A percentile compares a stretch with the other conserved stretches of the same genome.
These are phyloP conservation scores for Phaonia tiefii DNA, from an alignment of 2,888 invertebrate species.

Conservation along the genomic window DNA sequence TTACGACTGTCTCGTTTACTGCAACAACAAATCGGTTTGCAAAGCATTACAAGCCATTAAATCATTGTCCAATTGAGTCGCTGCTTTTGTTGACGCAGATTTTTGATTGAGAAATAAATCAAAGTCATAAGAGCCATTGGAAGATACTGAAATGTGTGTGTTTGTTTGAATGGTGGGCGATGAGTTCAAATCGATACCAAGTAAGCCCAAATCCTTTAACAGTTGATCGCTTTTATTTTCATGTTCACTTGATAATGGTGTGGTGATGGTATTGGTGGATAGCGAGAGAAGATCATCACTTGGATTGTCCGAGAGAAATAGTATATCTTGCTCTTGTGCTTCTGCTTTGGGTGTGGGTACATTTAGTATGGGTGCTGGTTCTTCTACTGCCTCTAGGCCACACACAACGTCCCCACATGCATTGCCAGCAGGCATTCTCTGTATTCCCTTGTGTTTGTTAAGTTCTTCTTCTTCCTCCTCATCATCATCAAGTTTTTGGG, in stretches of 20 bases:
- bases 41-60: conserved; percentile 75
- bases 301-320: conserved; percentile 40
- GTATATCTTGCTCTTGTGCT: conserved; percentile 49
- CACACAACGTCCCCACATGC: conserved; percentile 68
- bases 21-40: conserved; percentile 75
- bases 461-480: conserved; percentile 70
- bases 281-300: conserved; percentile 36
- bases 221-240: conserved; percentile 73
- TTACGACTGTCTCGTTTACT: conserved; percentile 68
- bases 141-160: conserved; percentile 69
- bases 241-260: background rate
- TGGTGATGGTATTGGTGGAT: background rate
- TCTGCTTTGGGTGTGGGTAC: conserved; percentile 65
- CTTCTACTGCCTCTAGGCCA: conserved; percentile 76
- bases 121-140: conserved; percentile 74
- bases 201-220: conserved; percentile 83
- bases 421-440: background rate
- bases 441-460: background rate
- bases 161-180: conserved; percentile 73
- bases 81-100: conserved; percentile 60
- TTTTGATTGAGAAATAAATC: conserved; percentile 76
- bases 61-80: conserved; percentile 72
- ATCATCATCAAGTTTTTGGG: conserved; percentile 77
- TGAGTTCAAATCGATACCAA: conserved; percentile 80
- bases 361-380: conserved; percentile 74